Evolutionary conservation across 1,140 invertebrate genomes (phyloP).

Genomic region (Drosophila willistoni): DNA sequence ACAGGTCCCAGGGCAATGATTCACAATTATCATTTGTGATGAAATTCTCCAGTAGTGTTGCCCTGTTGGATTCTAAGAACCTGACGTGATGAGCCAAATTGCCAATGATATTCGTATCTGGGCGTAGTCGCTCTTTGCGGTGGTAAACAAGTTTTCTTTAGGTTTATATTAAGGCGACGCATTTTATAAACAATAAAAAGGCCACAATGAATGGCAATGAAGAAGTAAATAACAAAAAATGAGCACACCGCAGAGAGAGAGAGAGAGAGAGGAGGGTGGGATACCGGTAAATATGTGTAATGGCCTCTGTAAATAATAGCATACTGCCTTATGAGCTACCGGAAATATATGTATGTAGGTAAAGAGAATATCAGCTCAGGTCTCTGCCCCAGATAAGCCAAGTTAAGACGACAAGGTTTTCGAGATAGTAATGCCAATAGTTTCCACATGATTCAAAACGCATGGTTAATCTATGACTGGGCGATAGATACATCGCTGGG

Average conservation of each 20-base stretch:
- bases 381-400: conserved; percentile 43
- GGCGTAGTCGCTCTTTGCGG: conserved; percentile 15
- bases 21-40: conserved; percentile 55
- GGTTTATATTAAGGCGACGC: conserved; percentile 33
- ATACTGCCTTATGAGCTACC: conserved; percentile 30
- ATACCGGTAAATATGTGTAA: conserved; percentile 37
- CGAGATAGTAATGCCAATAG: conserved; percentile 40
- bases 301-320: conserved; percentile 39
- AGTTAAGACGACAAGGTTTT: conserved; percentile 41
- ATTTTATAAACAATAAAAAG: conserved; percentile 39
- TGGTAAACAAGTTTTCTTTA: conserved; percentile 64
- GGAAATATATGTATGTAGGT: conserved; percentile 57
- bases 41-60: conserved; percentile 48
- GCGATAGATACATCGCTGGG: conserved; percentile 9
- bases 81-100: conserved; percentile 59
- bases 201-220: conserved; percentile 31
- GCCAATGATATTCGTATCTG: conserved; percentile 39
- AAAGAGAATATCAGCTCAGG: conserved; percentile 31
- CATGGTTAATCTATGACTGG: conserved; percentile 42
- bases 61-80: conserved; percentile 56
- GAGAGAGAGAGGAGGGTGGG: conserved; percentile 10
- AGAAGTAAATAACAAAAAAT: conserved; percentile 24
- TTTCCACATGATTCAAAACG: conserved; percentile 45
- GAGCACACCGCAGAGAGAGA: background rate
- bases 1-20: conserved; percentile 36